These are phyloP conservation scores for Rhopilema esculentum DNA, from an alignment of 30 jellyfish, hydroid and myxozoan species.

Conservation along the genomic window DNA sequence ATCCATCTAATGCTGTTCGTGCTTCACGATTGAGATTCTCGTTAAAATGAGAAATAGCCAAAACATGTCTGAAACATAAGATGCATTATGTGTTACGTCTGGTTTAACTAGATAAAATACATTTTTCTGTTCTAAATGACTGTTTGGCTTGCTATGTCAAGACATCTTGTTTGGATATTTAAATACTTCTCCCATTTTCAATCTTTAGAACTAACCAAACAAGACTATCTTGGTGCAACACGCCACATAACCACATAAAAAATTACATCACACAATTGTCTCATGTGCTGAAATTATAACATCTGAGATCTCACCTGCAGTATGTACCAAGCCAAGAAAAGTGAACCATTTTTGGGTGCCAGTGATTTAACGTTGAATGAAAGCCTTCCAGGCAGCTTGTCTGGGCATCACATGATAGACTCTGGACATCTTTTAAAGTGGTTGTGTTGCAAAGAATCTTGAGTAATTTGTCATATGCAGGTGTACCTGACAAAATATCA, in stretches of 20 bases:
- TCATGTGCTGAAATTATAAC: background rate
- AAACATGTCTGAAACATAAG: constrained; percentile 20
- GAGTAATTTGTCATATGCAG: constrained; percentile 16
- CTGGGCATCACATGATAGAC: constrained; percentile 31
- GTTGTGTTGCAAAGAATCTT: background rate
- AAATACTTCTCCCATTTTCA: background rate
- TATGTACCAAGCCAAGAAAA: constrained; percentile 11
- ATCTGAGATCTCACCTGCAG: constrained; percentile 8
- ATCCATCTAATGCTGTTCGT: constrained; percentile 18
- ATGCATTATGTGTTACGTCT: background rate
- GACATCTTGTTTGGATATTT: constrained; percentile 16
- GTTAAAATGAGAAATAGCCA: constrained; percentile 14
- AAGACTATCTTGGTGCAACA: constrained; percentile 5
- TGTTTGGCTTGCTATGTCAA: constrained; percentile 7
- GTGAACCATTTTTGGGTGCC: constrained; percentile 24
- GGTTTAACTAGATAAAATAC: background rate
- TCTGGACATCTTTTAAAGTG: background rate
- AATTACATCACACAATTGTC: background rate
- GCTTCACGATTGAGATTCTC: constrained; percentile 18
- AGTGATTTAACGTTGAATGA: constrained; percentile 9
- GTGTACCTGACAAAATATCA: constrained; percentile 32
- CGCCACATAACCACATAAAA: constrained; percentile 11
- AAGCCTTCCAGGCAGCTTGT: constrained; percentile 39
- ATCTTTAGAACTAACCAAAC: constrained; percentile 15
- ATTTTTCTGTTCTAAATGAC: background rate